A percentile compares a stretch with the other conserved stretches of the same genome.
Evolutionary conservation across 2,888 invertebrate genomes (phyloP).

Genomic region (Escarpia spicata): DNA sequence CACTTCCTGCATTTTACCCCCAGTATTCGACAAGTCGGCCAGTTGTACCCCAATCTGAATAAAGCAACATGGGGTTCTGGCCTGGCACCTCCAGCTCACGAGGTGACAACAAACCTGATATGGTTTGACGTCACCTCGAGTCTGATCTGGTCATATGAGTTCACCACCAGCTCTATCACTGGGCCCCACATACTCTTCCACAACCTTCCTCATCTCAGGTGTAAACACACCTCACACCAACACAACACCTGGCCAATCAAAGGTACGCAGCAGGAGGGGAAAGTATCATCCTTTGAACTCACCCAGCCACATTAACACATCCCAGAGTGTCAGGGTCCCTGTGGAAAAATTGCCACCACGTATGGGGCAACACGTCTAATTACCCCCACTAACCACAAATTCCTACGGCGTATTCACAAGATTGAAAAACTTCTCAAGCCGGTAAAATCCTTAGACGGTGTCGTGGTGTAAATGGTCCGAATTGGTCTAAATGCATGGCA

Average conservation of each 20-base stretch:
- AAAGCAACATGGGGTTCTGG: no score
- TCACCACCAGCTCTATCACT: background rate
- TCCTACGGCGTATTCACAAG: background rate
- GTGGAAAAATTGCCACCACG: background rate
- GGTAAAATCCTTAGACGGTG: background rate
- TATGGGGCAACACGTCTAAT: background rate
- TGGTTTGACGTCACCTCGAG: no score
- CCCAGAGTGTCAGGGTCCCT: background rate
- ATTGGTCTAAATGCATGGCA: background rate
- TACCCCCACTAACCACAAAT: background rate
- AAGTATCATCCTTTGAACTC: background rate
- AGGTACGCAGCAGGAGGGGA: background rate
- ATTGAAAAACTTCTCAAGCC: background rate
- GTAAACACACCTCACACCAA: background rate
- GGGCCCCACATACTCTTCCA: background rate
- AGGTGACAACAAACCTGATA: no score
- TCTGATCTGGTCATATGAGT: no score
- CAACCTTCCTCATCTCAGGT: background rate
- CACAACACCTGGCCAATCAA: background rate
- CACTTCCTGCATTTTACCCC: no score
- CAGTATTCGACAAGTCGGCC: no score
- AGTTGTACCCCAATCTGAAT: no score
- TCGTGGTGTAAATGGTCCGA: background rate
- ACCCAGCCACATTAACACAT: background rate
- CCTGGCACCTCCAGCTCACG: no score